These are phyloP conservation scores for zebrafish (Danio rerio) DNA, from an alignment of 2,113 vertebrate species.

Conservation along the genomic window GRCz12tu NC_133188.1:36237001-36237500, in stretches of 20 bases:
- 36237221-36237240: conserved; percentile 80
- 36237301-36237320: conserved; percentile 67
- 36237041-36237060: conserved; percentile 54
- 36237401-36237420: conserved; percentile 50
- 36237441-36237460: conserved; percentile 22
- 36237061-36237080: conserved; percentile 22
- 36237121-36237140: conserved; percentile 82
- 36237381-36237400: conserved; percentile 60
- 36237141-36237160: conserved; percentile 12
- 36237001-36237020: conserved; percentile 6
- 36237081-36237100: conserved; percentile 74
- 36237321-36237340: conserved; percentile 81
- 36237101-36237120: conserved; percentile 82
- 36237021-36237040: conserved; percentile 24
- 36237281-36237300: conserved; percentile 74
- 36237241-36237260: conserved; percentile 62
- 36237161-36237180: conserved; percentile 86
- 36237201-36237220: conserved; percentile 75
- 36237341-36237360: conserved; percentile 82
- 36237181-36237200: conserved; percentile 82
- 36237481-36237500: not conserved
- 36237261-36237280: conserved; percentile 39
- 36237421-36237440: conserved; percentile 48
- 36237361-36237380: conserved; percentile 85
- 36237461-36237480: not conserved